phyloP scores from a whole-genome alignment of 2,113 vertebrate genomes.

The Limanda limanda region DNA sequence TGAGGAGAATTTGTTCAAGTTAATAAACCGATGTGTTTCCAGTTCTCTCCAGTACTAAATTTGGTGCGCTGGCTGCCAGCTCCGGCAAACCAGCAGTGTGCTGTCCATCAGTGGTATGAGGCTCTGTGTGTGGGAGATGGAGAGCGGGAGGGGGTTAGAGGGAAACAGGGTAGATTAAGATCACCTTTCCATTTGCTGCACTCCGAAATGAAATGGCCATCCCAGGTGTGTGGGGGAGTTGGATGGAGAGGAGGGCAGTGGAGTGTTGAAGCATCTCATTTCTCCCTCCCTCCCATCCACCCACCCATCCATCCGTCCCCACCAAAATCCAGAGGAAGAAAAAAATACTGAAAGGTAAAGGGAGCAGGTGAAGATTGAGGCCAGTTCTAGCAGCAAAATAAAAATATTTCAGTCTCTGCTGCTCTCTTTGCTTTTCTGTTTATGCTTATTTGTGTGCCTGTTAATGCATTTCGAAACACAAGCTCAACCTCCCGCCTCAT shows the following conservation, averaged over 20 bases:
- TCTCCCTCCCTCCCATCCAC: conserved; percentile 60
- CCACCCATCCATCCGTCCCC: conserved; percentile 15
- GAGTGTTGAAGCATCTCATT: conserved; percentile 81
- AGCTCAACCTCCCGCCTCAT: conserved; percentile 42
- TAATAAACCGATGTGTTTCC: conserved; percentile 44
- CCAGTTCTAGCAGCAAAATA: conserved; percentile 47
- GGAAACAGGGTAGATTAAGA: conserved; percentile 80
- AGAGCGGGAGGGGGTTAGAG: conserved; percentile 37
- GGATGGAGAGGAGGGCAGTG: conserved; percentile 64
- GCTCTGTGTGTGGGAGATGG: conserved; percentile 69
- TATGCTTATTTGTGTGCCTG: conserved; percentile 27
- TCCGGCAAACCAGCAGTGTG: conserved; percentile 49
- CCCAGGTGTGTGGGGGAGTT: conserved; percentile 80
- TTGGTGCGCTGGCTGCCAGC: conserved; percentile 44
- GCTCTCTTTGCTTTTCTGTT: conserved; percentile 10
- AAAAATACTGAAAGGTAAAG: conserved; percentile 28
- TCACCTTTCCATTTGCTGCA: conserved; percentile 83
- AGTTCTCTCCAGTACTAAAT: conserved; percentile 35
- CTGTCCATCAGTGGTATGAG: conserved; percentile 69
- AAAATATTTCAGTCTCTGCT: conserved; percentile 24
- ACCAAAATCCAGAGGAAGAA: conserved; percentile 49
- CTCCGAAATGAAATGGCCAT: conserved; percentile 82
- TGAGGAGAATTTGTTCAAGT: conserved; percentile 30
- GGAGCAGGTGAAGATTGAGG: conserved; percentile 70
- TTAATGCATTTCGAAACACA: conserved; percentile 30